Evolutionary conservation across 1,140 invertebrate species (phyloP).

Genomic region (Ruditapes philippinarum): DNA sequence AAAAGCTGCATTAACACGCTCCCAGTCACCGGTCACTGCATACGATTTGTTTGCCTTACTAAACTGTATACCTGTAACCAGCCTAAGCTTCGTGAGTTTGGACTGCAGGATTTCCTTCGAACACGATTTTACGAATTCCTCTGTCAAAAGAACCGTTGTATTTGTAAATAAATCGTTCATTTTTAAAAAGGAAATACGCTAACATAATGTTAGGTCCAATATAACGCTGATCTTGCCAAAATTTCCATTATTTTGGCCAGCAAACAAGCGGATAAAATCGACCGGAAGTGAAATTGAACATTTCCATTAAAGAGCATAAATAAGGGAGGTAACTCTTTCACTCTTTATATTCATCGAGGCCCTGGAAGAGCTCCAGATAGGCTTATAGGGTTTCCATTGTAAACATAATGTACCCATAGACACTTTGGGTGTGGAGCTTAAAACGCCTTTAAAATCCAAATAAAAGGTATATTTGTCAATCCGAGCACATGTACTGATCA

Average conservation of each 20-base stretch:
- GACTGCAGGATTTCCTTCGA: constrained; percentile 2
- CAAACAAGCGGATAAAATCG: constrained; percentile 57
- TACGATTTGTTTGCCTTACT: constrained; percentile 34
- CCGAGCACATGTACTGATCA: too few relatives aligned
- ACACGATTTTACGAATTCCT: constrained; percentile 6
- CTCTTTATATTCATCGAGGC: not conserved
- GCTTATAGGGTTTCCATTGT: too few relatives aligned
- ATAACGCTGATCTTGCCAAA: too few relatives aligned
- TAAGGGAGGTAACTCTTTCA: constrained; percentile 7
- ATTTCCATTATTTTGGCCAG: not conserved
- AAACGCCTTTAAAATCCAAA: too few relatives aligned
- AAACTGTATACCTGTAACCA: constrained; percentile 35
- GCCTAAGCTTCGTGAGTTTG: constrained; percentile 36
- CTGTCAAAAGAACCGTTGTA: constrained; percentile 22
- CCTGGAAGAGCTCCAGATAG: not conserved
- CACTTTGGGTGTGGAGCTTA: too few relatives aligned
- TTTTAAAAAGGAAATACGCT: too few relatives aligned
- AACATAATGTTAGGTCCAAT: too few relatives aligned
- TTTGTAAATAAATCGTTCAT: constrained; percentile 41
- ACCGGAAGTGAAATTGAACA: constrained; percentile 47
- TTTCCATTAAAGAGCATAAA: constrained; percentile 22
- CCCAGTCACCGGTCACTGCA: constrained; percentile 37
- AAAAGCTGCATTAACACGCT: constrained; percentile 40
- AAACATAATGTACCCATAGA: too few relatives aligned
- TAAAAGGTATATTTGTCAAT: too few relatives aligned